Evolutionary conservation across 2,888 invertebrate species (phyloP), one percentile per base, ranked within the genome.

Genomic region (Chymomyza fuscimana): DNA sequence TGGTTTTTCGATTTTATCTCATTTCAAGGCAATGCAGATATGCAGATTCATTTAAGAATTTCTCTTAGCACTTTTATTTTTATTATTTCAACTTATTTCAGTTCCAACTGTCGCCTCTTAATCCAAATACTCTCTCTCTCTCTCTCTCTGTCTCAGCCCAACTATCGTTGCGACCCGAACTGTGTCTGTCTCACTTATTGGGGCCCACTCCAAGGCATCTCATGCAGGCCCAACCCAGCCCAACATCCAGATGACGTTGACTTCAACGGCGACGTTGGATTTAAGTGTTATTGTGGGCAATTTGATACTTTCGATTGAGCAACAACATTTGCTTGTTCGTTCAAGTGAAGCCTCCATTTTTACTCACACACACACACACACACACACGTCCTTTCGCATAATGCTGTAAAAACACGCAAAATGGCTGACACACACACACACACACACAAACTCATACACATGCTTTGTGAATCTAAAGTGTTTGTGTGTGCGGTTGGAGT

Each of bases 251-350:
- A 58, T 59, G 40, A 61, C 68, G 82, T 74, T 87, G 83, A 81
- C 81, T 87, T 86, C 70, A 65, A 77, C 83, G 79, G 79, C 73
- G 78, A 73, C 76, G 78, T 78, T 72, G 87, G 86, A 79, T 87
- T 84, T 83, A 87, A 90, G 90, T 89, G 88, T 88, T 86, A 89
- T 89, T 89, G 86, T 83, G 87, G 86, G 89, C 87, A 87, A 89
- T 90, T 89, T 83, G 86, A 89, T 88, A 89, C 87, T 89, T 89
- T 88, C 89, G 88, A 89, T 89, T 89, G 88, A 87, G 83, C 83
- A 86, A 86, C 80, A 88, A 82, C 84, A 86, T 89, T 87, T 81
- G 81, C 81, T 81, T 83, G 84, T 81, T 84, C 83, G 83, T 86
- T 83, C 83, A 82, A 87, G 73, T 86, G 83, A 74, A 81, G 77